Percentiles rank a stretch among this genome's conserved stretches.
Evolutionary conservation across 2,113 vertebrate species (phyloP).

Genomic region (Anoura caudifer): DNA sequence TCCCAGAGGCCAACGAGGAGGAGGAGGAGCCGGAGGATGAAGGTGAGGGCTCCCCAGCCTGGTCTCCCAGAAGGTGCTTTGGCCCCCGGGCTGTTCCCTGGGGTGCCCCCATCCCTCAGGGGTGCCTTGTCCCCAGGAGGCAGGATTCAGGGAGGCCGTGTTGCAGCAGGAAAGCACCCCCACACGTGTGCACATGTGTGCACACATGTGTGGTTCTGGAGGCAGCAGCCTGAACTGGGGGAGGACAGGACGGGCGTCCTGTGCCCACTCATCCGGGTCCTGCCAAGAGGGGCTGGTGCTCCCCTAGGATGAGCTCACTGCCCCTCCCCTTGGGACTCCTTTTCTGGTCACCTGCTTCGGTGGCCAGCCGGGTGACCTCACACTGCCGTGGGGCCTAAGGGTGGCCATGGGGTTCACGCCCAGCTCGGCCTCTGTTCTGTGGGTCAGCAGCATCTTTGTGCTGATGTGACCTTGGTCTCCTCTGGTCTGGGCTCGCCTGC

Average conservation of each 20-base stretch:
- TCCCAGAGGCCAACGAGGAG: slow-evolving; percentile 90
- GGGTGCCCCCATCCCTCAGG: neutral
- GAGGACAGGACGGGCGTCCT: rapidly evolving
- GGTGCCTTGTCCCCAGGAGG: neutral
- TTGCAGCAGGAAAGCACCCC: neutral
- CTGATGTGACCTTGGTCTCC: neutral
- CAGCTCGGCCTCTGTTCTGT: neutral
- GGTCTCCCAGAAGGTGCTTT: too few species aligned
- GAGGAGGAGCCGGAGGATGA: slow-evolving; percentile 96
- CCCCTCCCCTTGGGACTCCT: rapidly evolving
- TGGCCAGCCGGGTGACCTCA: rapidly evolving
- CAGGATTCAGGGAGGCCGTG: neutral
- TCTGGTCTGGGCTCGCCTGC: too few species aligned
- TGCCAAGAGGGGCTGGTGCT: rapidly evolving
- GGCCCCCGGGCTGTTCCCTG: neutral
- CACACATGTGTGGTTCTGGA: neutral
- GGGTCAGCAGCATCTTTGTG: neutral
- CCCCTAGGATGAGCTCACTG: rapidly evolving
- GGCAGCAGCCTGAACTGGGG: neutral
- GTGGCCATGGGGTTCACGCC: rapidly evolving
- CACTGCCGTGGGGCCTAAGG: rapidly evolving
- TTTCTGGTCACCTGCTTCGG: rapidly evolving
- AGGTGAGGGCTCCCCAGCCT: slow-evolving; percentile 79
- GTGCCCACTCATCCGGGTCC: neutral
- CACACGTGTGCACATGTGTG: rapidly evolving